Evolutionary conservation across 2,113 vertebrate species (phyloP), one percentile per base, ranked within the genome.

Genomic region (Chunga burmeisteri): DNA sequence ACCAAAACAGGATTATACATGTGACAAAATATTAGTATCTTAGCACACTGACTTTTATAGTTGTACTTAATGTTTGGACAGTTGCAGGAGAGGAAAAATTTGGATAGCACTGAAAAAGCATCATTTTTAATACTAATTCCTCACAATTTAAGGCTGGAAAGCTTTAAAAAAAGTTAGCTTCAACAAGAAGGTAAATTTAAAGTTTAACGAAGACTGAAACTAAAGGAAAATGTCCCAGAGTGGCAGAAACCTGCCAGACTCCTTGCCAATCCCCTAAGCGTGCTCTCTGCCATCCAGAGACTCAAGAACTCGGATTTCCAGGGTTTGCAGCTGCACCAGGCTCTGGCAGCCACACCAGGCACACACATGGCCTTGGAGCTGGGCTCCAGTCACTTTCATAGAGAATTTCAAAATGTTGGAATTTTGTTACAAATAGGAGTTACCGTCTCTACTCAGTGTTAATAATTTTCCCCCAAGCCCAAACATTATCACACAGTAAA

Each of bases 321-420:
- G 30, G 32, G 18, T 36, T 3, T 58, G 21, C 44, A 81, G 44
- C 23, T 30, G 25, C 22, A 40, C 18, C 23, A 42, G n/a, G 30
- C 23, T 49, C 49, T 86, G 67, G 38, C 29, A 79, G 36, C 13
- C 53, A 49, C 56, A 82, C 20, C 52, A 75, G 50, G 46, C 25
- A 58, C 0, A 1, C 32, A 58, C 36, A 30, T 0, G 3, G 19
- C 21, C 42, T 59, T n/a, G 22, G 9, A 85, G 25, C 18, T 58
- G 15, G 18, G 8, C 23, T 86, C 17, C 22, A n/a, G 13, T 25
- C 2, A 1, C 22, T 86, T 53, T 74, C 59, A 36, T 1, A 36
- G 6, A 47, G 12, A 78, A 86, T 18, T 67, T 67, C 3, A 16
- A 34, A 67, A 78, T 30, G 32, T 7, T 65, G 47, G 32, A 26